Evolutionary conservation across 2,113 vertebrate species (phyloP).

Genomic region (Falco punctatus): DNA sequence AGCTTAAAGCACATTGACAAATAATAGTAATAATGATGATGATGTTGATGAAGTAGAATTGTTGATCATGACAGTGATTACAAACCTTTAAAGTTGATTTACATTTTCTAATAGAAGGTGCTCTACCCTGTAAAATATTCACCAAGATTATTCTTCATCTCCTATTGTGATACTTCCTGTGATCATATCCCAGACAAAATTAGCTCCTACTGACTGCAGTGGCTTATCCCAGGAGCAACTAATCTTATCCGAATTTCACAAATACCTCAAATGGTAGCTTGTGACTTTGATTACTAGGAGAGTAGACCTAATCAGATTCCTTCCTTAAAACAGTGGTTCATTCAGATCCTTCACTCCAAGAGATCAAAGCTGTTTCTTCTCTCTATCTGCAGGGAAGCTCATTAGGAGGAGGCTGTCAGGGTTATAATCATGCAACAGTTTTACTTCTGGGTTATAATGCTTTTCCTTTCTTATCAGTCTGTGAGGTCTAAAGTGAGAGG

Average conservation of each 20-base stretch:
- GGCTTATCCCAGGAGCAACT: conserved; percentile 64
- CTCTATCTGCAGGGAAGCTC: conserved; percentile 78
- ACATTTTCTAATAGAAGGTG: background rate
- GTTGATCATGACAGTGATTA: background rate
- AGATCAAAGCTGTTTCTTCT: conserved; percentile 81
- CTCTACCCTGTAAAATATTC: background rate
- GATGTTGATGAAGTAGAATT: background rate
- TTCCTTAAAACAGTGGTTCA: conserved; percentile 78
- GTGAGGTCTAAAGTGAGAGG: conserved; percentile 79
- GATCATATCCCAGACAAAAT: conserved; percentile 68
- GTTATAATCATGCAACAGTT: conserved; percentile 80
- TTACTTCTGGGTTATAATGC: conserved; percentile 76
- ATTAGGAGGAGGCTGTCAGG: conserved; percentile 78
- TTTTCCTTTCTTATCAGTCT: conserved; percentile 78
- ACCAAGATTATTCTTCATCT: background rate
- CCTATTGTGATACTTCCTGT: conserved; percentile 5
- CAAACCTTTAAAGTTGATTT: background rate
- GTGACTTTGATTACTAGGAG: conserved; percentile 77
- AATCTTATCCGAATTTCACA: conserved; percentile 80
- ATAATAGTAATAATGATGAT: background rate
- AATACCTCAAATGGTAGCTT: conserved; percentile 80
- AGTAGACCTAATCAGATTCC: conserved; percentile 72
- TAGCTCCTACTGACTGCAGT: conserved; percentile 63
- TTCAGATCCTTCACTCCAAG: conserved; percentile 63
- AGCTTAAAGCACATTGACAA: background rate